phyloP scores from a whole-genome alignment of 1,140 invertebrate genomes.

The Halictus rubicundus region DNA sequence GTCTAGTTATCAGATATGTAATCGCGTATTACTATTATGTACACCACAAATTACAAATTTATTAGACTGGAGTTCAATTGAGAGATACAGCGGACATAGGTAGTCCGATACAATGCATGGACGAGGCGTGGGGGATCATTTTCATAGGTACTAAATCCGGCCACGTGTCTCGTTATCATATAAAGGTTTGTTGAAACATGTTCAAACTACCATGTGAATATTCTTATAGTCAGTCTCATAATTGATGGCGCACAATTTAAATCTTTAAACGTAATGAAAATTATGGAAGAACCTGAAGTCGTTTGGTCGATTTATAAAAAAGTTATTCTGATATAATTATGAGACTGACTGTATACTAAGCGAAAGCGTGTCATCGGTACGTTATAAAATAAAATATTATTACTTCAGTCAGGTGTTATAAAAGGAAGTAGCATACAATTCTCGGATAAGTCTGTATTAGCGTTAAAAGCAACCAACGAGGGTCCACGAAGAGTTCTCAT shows the following conservation, averaged over 20 bases:
- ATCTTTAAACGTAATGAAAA: too few relatives aligned
- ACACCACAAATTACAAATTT: conserved; percentile 37
- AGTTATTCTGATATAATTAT: too few relatives aligned
- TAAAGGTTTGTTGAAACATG: conserved; percentile 78
- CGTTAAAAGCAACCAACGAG: conserved; percentile 85
- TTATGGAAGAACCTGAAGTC: too few relatives aligned
- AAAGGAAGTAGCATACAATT: conserved; percentile 82
- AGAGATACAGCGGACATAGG: conserved; percentile 80
- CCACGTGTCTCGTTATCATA: conserved; percentile 82
- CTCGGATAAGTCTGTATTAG: conserved; percentile 84
- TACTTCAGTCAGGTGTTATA: conserved; percentile 79
- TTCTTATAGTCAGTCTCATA: too few relatives aligned
- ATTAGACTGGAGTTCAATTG: conserved; percentile 81
- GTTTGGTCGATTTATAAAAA: too few relatives aligned
- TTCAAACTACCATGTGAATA: background rate
- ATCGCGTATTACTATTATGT: background rate
- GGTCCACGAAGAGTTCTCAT: conserved; percentile 85
- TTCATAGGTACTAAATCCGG: conserved; percentile 84
- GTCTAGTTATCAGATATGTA: too few relatives aligned
- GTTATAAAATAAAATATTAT: background rate
- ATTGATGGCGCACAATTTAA: too few relatives aligned
- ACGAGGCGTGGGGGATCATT: conserved; percentile 82
- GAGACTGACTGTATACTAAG: too few relatives aligned
- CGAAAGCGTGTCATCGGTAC: too few relatives aligned
- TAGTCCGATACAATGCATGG: conserved; percentile 84